Evolutionary conservation across 2,113 vertebrate species (phyloP), one percentile per base, ranked within the genome.

Genomic region (Psephotus haematonotus): DNA sequence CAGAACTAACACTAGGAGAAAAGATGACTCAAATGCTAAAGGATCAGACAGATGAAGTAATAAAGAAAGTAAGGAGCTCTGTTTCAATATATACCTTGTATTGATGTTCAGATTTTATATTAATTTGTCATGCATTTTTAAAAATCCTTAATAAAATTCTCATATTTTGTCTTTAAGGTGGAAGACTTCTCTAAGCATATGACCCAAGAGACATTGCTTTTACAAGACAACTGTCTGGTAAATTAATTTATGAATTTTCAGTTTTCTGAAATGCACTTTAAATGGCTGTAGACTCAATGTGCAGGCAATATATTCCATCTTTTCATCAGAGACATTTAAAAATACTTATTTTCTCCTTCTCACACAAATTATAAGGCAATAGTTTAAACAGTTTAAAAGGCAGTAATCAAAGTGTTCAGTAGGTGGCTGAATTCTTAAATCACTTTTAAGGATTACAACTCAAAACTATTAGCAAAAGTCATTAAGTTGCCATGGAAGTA

Each of bases 41-140:
- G 93, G 98, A 98, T 88, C 98, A 99, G 92, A 98, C 99, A 47
- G 93, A 97, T 35, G 97, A 98, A 63, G 98, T 99, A 91, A 98
- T 95, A 97, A 93, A 96, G 81, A 98, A 98, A 97, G 99, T 99
- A 65, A 94, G 89, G 46, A 82, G 19, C 55, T 91, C 47, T 71
- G 8, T 78, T 95, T 96, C 47, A 77, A 29, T 55, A 41, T 16
- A 13, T 64, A 50, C 44, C 67, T 82, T 33, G 22, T 52, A 84
- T 16, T 72, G 27, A 55, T 92, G 67, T 31, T 88, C 33, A 77
- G 68, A 43, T 76, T 55, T 13, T 44, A 14, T 82, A 88, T 57
- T 92, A 28, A 28, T 28, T 74, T 64, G 8, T 27, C 25, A n/a
- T 11, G 31, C 1, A 3, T 67, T 78, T 90, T 46, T 52, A 33